phyloP scores from a whole-genome alignment of 2,888 invertebrate genomes.

The Rhagonycha lutea region DNA sequence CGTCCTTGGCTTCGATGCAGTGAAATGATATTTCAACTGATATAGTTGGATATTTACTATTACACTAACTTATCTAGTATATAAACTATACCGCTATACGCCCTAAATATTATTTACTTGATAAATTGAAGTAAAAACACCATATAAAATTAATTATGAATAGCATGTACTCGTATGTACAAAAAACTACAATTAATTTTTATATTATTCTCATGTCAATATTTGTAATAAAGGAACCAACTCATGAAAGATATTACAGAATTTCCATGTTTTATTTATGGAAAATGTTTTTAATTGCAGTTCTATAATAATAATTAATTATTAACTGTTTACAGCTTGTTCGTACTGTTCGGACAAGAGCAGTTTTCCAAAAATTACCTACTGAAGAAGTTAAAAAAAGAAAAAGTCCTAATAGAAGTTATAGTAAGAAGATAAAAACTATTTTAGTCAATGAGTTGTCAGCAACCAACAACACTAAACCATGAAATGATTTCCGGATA shows the following conservation, averaged over 20 bases:
- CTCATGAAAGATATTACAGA: neutral
- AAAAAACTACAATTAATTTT: neutral
- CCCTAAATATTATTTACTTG: neutral
- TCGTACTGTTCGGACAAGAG: too few species aligned
- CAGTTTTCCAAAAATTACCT: too few species aligned
- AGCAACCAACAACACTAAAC: too few species aligned
- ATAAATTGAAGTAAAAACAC: neutral
- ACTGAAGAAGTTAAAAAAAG: too few species aligned
- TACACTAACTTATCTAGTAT: neutral
- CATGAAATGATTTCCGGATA: too few species aligned
- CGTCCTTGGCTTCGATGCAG: constrained; percentile 45
- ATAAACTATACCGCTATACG: neutral
- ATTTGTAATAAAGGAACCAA: neutral
- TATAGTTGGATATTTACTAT: neutral
- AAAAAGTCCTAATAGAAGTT: too few species aligned
- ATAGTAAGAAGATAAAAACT: too few species aligned
- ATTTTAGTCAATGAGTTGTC: too few species aligned
- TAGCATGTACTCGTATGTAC: neutral
- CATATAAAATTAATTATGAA: neutral
- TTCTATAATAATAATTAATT: too few species aligned
- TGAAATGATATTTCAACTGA: constrained; percentile 11
- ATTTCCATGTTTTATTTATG: neutral
- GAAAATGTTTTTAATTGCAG: too few species aligned
- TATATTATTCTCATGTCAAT: neutral
- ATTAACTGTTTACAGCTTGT: too few species aligned